A percentile compares a stretch with the other conserved stretches of the same genome.
Evolutionary conservation across 2,888 invertebrate species (phyloP).

Genomic region (Ectemnius lituratus): DNA sequence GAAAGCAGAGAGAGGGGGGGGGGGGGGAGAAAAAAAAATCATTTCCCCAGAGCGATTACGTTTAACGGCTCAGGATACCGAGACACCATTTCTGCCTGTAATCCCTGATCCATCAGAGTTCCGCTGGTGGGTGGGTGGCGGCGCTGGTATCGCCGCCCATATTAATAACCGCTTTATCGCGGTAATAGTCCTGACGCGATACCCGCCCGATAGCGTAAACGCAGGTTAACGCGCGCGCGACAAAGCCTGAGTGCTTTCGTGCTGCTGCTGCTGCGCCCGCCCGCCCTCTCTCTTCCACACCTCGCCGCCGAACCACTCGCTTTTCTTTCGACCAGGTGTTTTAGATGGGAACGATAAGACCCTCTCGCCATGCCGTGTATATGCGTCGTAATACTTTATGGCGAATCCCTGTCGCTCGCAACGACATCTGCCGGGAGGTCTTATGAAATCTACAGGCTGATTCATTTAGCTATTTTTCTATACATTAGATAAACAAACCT

Average conservation of each 20-base stretch:
- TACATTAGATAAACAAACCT: no score
- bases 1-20: no score
- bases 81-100: no score
- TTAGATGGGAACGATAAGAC: slow-evolving; percentile 16
- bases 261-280: no score
- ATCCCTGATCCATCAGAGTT: no score
- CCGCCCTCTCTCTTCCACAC: slow-evolving; percentile 11
- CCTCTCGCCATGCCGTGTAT: not conserved
- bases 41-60: no score
- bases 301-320: not conserved
- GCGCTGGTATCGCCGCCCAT: not conserved
- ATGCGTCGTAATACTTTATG: not conserved
- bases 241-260: not conserved
- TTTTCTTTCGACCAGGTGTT: slow-evolving; percentile 10
- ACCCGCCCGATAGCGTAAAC: slow-evolving; percentile 52
- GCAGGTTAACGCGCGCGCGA: slow-evolving; percentile 14
- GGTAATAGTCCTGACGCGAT: slow-evolving; percentile 57
- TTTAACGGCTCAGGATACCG: no score
- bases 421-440: slow-evolving; percentile 9
- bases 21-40: no score
- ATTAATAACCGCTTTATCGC: slow-evolving; percentile 46
- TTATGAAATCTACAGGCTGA: no score
- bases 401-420: not conserved
- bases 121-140: no score
- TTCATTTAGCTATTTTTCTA: no score